phyloP scores from a whole-genome alignment of 1,140 invertebrate genomes.

The Pogonomyrmex barbatus region DNA sequence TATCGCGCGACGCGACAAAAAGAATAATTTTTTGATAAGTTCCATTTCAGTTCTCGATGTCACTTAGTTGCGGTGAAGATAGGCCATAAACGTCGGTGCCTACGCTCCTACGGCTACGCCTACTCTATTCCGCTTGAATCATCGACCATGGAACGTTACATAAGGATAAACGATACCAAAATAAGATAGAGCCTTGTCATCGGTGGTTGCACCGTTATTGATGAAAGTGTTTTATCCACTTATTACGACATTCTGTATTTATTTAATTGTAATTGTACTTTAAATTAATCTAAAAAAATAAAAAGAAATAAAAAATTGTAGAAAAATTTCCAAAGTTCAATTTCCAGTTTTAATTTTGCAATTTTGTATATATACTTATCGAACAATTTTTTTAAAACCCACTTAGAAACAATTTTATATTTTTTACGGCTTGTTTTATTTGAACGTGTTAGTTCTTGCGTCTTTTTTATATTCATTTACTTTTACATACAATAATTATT shows the following conservation, averaged over 20 bases:
- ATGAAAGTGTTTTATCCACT: slow-evolving; percentile 6
- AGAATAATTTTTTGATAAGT: slow-evolving; percentile 46
- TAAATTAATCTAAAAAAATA: background rate
- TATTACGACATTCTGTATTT: background rate
- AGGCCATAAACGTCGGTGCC: slow-evolving; percentile 40
- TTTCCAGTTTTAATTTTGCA: background rate
- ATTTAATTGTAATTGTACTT: background rate
- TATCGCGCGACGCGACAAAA: slow-evolving; percentile 15
- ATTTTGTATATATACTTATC: background rate
- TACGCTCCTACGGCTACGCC: slow-evolving; percentile 67
- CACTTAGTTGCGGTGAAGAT: slow-evolving; percentile 50
- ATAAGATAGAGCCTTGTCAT: slow-evolving; percentile 45
- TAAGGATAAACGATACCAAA: slow-evolving; percentile 61
- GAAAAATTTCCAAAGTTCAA: background rate
- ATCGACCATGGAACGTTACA: slow-evolving; percentile 62
- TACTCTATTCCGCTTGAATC: slow-evolving; percentile 73
- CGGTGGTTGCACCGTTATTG: background rate
- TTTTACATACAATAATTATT: background rate
- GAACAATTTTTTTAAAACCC: background rate
- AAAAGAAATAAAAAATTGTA: background rate
- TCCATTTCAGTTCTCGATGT: slow-evolving; percentile 61
- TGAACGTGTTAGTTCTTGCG: background rate
- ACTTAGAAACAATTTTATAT: background rate
- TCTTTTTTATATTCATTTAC: background rate
- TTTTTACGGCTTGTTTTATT: background rate